Conservation (phyloP, 2,797 vertebrate genomes). For the Mus minutoides region DNA sequence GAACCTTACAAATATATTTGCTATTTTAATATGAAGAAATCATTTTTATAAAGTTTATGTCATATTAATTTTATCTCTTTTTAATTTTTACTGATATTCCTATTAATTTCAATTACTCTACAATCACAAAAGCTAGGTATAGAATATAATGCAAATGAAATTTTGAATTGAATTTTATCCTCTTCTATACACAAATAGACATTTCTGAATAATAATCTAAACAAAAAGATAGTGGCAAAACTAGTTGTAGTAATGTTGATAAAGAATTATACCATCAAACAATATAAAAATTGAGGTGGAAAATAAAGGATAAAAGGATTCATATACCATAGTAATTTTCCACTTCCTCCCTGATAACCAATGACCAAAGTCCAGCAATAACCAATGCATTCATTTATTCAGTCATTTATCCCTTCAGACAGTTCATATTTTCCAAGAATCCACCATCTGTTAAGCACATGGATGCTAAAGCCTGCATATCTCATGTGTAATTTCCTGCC, state of each 20-base stretch:
- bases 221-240: not conserved
- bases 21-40: not conserved
- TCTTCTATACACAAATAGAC: not conserved
- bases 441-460: not conserved
- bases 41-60: not conserved
- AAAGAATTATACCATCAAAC: not conserved
- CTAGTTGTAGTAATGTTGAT: not conserved
- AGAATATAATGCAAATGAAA: not conserved
- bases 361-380: constrained; percentile 33
- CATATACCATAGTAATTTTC: not conserved
- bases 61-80: not conserved
- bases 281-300: not conserved
- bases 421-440: constrained; percentile 12
- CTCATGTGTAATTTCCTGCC: not conserved
- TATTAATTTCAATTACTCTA: not conserved
- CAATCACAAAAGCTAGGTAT: not conserved
- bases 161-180: not conserved
- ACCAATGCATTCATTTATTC: constrained; percentile 37
- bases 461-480: not conserved
- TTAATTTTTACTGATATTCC: not conserved
- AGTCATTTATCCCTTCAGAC: not conserved
- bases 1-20: not conserved
- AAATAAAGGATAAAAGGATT: not conserved
- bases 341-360: not conserved
- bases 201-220: not conserved